Conservation (phyloP, 2,888 invertebrate species). For the Zygothrica quintamaculata region DNA sequence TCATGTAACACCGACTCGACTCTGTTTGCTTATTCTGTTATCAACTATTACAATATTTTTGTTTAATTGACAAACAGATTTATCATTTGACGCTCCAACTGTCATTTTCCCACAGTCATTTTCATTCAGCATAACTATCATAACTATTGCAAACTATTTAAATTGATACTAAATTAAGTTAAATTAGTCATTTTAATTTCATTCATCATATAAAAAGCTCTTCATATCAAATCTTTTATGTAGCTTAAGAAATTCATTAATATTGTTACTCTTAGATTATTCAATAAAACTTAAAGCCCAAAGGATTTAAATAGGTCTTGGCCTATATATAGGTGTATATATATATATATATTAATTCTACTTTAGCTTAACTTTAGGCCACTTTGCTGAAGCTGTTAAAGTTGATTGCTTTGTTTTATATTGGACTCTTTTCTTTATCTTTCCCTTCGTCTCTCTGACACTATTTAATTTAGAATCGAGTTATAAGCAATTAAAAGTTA, state of each 20-base stretch:
- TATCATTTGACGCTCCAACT: slow-evolving; percentile 78
- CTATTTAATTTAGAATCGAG: slow-evolving; percentile 26
- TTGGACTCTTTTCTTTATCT: too few species aligned
- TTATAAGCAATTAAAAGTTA: slow-evolving; percentile 50
- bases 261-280: too few species aligned
- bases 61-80: slow-evolving; percentile 80
- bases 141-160: slow-evolving; percentile 10
- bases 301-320: too few species aligned
- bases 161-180: neutral
- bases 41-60: slow-evolving; percentile 79
- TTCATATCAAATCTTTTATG: too few species aligned
- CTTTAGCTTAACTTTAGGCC: slow-evolving; percentile 9
- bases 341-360: too few species aligned
- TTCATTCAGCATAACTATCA: slow-evolving; percentile 53
- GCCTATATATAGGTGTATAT: too few species aligned
- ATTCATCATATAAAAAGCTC: too few species aligned
- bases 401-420: too few species aligned
- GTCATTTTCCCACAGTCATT: slow-evolving; percentile 74
- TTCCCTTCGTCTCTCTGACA: slow-evolving; percentile 23
- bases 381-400: slow-evolving; percentile 7
- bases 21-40: slow-evolving; percentile 73
- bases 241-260: too few species aligned
- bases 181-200: too few species aligned
- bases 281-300: too few species aligned
- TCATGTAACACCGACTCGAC: slow-evolving; percentile 26